Evolutionary conservation across 92 coral and sea anemone genomes (phyloP).

Genomic region (Plumapathes pennacea): DNA sequence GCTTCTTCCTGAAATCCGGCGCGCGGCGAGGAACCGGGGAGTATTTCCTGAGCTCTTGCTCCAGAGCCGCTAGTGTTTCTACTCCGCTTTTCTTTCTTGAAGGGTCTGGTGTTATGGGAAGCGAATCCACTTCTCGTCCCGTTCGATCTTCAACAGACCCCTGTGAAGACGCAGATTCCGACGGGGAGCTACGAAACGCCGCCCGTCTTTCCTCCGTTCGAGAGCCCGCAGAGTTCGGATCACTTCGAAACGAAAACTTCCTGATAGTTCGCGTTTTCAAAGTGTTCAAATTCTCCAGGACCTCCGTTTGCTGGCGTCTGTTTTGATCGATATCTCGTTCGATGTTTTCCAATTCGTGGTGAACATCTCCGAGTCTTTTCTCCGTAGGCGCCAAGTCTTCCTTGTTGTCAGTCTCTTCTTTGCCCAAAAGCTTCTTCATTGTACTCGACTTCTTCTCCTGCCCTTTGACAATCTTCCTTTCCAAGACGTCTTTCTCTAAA

Average conservation of each 20-base stretch:
- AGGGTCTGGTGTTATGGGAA: constrained; percentile 12
- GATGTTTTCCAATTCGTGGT: constrained; percentile 65
- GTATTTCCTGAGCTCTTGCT: constrained; percentile 71
- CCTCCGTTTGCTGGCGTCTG: constrained; percentile 65
- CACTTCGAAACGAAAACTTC: constrained; percentile 18
- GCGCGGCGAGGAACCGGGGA: constrained; percentile 62
- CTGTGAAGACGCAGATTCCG: constrained; percentile 73
- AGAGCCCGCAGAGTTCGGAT: constrained; percentile 4
- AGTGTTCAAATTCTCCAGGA: constrained; percentile 56
- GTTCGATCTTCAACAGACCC: constrained; percentile 70
- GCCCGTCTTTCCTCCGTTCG: constrained; percentile 49
- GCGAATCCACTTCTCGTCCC: constrained; percentile 10
- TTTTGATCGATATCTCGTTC: constrained; percentile 69
- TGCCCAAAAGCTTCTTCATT: constrained; percentile 70
- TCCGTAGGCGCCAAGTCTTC: constrained; percentile 42
- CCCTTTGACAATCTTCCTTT: constrained; percentile 68
- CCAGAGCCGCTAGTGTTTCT: constrained; percentile 59
- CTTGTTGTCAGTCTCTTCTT: constrained; percentile 57
- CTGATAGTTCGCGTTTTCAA: constrained; percentile 62
- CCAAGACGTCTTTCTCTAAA: constrained; percentile 76
- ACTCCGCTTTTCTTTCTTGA: constrained; percentile 50
- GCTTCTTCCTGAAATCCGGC: constrained; percentile 31
- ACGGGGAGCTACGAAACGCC: constrained; percentile 46
- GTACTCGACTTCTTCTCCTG: constrained; percentile 75
- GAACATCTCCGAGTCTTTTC: constrained; percentile 63